A percentile compares a stretch with the other conserved stretches of the same genome.
Evolutionary conservation across 2,888 invertebrate genomes (phyloP).

Genomic region (Dryobota labecula): DNA sequence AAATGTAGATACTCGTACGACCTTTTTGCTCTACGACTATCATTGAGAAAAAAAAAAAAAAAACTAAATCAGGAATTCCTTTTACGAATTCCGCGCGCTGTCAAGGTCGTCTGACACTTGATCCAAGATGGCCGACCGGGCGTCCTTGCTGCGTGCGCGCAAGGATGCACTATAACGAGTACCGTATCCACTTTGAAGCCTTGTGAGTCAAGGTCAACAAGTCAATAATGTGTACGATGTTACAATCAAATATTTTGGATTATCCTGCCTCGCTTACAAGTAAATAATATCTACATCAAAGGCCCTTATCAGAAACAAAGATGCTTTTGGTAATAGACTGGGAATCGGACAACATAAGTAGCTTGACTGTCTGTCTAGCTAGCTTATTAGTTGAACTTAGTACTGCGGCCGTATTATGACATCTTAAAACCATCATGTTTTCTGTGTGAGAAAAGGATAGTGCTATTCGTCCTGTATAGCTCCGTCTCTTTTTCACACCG

Average conservation of each 20-base stretch:
- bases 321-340: neutral
- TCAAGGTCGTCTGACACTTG: conserved; percentile 67
- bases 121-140: conserved; percentile 66
- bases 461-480: too few relatives aligned
- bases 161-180: conserved; percentile 50
- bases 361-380: neutral
- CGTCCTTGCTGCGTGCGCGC: conserved; percentile 63
- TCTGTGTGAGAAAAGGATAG: too few relatives aligned
- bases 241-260: conserved; percentile 11
- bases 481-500: too few relatives aligned
- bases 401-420: too few relatives aligned
- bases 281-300: neutral
- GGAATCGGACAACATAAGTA: neutral
- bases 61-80: conserved; percentile 56
- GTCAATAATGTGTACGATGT: conserved; percentile 2
- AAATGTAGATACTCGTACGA: neutral
- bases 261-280: neutral
- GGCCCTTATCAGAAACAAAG: neutral
- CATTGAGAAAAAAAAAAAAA: conserved; percentile 28
- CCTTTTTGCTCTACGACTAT: neutral
- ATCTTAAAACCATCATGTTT: too few relatives aligned
- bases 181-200: conserved; percentile 47
- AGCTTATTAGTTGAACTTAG: neutral
- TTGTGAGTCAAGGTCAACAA: conserved; percentile 62
- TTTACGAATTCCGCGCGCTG: conserved; percentile 63